These are phyloP conservation scores for Galaxea fascicularis DNA, from an alignment of 92 coral and sea anemone genomes.

Conservation along the genomic window DNA sequence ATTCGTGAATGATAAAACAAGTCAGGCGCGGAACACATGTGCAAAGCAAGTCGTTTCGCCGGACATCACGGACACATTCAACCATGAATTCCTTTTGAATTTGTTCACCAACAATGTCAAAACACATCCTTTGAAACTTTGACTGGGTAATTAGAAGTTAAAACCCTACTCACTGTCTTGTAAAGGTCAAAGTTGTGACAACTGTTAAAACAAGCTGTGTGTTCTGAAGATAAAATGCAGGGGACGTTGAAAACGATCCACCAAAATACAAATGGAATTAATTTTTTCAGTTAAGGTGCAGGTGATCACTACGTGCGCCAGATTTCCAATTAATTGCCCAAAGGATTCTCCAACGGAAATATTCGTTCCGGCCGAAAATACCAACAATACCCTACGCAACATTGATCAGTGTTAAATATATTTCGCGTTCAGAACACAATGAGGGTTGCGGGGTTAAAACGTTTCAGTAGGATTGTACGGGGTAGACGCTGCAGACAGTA, in stretches of 20 bases:
- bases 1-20: not conserved
- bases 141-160: slow-evolving; percentile 6
- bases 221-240: slow-evolving; percentile 14
- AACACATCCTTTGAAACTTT: not conserved
- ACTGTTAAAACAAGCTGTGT: slow-evolving; percentile 18
- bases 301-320: not conserved
- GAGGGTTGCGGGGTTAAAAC: not conserved
- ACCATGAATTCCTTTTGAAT: not conserved
- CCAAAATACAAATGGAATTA: too few relatives aligned
- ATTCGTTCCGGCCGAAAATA: slow-evolving; percentile 10
- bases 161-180: not conserved
- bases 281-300: not conserved
- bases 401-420: not conserved
- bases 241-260: too few relatives aligned
- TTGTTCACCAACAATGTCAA: not conserved
- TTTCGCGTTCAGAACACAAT: not conserved
- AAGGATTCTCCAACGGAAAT: slow-evolving; percentile 7
- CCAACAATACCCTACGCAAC: not conserved
- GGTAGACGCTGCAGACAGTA: not conserved
- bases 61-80: not conserved
- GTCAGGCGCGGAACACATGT: slow-evolving; percentile 26
- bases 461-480: too few relatives aligned
- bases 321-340: not conserved
- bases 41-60: not conserved
- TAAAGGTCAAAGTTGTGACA: slow-evolving; percentile 30